Conservation (phyloP, 2,888 invertebrate genomes). For the Cryptocephalus moraei region DNA sequence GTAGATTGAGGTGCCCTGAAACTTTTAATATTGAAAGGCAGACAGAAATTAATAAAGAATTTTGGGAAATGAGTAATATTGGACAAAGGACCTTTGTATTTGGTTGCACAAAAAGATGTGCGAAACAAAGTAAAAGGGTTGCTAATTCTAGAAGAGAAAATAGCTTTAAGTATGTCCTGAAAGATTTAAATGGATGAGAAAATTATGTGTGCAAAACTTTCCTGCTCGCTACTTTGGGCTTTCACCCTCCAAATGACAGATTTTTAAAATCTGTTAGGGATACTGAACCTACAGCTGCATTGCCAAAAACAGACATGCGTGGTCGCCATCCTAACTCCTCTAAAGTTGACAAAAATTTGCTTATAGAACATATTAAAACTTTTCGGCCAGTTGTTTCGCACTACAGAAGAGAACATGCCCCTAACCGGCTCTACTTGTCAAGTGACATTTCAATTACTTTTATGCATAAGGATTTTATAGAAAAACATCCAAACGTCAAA, state of each 20-base stretch:
- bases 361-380: constrained; percentile 3
- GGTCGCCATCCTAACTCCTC: constrained; percentile 1
- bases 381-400: constrained; percentile 11
- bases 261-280: constrained; percentile 3
- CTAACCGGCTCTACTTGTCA: constrained; percentile 14
- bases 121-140: no score
- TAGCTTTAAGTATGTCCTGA: constrained; percentile 2
- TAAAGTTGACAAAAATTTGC: constrained; percentile 5
- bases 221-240: constrained; percentile 1
- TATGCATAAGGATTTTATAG: constrained; percentile 15
- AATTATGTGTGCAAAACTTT: constrained; percentile 1
- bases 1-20: no score
- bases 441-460: constrained; percentile 15
- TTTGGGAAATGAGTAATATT: no score
- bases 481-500: constrained; percentile 10
- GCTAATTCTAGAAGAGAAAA: constrained; percentile 1
- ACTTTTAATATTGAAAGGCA: no score
- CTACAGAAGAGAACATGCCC: constrained; percentile 18
- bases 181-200: background rate
- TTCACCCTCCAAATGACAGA: constrained; percentile 5
- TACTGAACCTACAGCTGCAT: constrained; percentile 3
- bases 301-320: constrained; percentile 2
- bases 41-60: no score
- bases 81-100: no score
- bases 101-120: no score